Evolutionary conservation across 1,140 invertebrate genomes (phyloP).

Genomic region (Vanessa atalanta): DNA sequence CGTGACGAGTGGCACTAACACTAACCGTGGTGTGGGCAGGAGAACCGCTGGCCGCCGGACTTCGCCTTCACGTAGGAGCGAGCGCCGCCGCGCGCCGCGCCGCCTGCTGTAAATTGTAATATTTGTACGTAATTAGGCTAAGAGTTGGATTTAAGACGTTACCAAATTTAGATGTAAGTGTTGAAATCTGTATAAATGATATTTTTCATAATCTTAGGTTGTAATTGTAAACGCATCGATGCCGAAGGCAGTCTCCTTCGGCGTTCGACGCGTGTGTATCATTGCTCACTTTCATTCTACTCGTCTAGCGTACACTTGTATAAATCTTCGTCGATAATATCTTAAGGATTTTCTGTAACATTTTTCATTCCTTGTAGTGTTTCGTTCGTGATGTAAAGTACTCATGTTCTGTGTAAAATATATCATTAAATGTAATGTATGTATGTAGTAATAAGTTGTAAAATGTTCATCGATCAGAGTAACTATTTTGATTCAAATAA

Average conservation of each 20-base stretch:
- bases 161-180: constrained; percentile 57
- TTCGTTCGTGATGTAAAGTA: constrained; percentile 9
- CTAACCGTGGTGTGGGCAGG: constrained; percentile 69
- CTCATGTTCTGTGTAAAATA: constrained; percentile 20
- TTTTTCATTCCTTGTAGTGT: neutral
- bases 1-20: neutral
- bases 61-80: constrained; percentile 65
- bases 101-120: constrained; percentile 58
- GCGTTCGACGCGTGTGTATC: neutral
- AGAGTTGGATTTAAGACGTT: constrained; percentile 46
- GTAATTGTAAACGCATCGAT: constrained; percentile 13
- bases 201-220: constrained; percentile 41
- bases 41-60: constrained; percentile 69
- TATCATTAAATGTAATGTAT: constrained; percentile 8
- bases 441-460: constrained; percentile 20
- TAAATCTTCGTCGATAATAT: neutral
- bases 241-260: neutral
- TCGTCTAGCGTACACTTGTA: neutral
- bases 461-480: constrained; percentile 35
- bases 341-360: constrained; percentile 3
- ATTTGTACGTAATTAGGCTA: constrained; percentile 51
- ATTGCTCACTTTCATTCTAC: neutral
- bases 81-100: constrained; percentile 31
- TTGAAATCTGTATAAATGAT: constrained; percentile 57
- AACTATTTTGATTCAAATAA: constrained; percentile 34